These are phyloP conservation scores for Epizoanthus rinbou DNA, from an alignment of 92 coral and sea anemone genomes.

Conservation along the genomic window DNA sequence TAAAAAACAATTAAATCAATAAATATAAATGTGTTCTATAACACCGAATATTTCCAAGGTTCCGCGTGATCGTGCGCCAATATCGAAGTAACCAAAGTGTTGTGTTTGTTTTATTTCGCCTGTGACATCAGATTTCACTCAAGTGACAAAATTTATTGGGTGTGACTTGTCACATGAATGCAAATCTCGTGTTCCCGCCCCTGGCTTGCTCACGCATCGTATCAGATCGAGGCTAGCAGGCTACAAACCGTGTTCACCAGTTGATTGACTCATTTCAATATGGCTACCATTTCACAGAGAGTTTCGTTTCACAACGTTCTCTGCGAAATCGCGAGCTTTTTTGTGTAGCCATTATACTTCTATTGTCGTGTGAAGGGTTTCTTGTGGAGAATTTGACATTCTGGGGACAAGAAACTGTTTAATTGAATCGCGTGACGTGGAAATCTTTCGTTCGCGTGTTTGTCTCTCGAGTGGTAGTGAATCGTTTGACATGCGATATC, in stretches of 20 bases:
- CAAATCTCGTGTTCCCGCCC: constrained; percentile 46
- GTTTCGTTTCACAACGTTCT: constrained; percentile 65
- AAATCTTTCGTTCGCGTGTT: constrained; percentile 85
- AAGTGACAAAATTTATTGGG: constrained; percentile 38
- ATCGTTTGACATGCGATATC: constrained; percentile 95
- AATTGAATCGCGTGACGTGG: constrained; percentile 91
- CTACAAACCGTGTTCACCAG: constrained; percentile 45
- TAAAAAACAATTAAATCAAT: too few relatives aligned
- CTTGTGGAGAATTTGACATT: constrained; percentile 13
- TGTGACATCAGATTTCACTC: constrained; percentile 48
- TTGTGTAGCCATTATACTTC: constrained; percentile 28
- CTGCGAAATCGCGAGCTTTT: constrained; percentile 50
- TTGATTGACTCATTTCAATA: constrained; percentile 94
- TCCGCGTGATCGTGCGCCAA: constrained; percentile 2
- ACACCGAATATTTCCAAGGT: background rate
- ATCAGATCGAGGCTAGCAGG: constrained; percentile 30
- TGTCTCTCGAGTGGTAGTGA: constrained; percentile 66
- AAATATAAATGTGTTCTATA: background rate
- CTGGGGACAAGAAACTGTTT: constrained; percentile 50
- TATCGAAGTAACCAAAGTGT: background rate
- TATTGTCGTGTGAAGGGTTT: constrained; percentile 8
- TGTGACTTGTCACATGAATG: constrained; percentile 50
- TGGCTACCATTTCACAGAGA: constrained; percentile 84
- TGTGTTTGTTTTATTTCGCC: constrained; percentile 34
- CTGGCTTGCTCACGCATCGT: constrained; percentile 37